phyloP scores from a whole-genome alignment of 1,140 invertebrate species.

The Trachymyrmex cornetzi region DNA sequence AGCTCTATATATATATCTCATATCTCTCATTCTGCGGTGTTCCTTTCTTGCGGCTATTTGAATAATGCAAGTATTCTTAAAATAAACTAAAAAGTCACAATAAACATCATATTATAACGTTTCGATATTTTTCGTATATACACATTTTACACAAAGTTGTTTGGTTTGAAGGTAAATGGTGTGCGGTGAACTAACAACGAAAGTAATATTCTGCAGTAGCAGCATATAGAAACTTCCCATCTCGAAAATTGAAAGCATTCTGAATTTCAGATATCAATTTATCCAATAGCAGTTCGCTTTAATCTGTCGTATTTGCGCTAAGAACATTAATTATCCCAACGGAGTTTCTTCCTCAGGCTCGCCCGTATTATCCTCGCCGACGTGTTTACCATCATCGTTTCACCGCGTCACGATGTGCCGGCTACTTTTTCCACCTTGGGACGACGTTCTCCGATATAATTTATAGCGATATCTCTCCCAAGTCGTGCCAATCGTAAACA shows the following conservation, averaged over 20 bases:
- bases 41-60: background rate
- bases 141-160: background rate
- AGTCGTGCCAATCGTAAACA: constrained; percentile 42
- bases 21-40: background rate
- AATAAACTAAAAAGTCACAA: constrained; percentile 13
- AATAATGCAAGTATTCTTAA: background rate
- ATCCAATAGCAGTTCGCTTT: background rate
- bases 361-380: constrained; percentile 12
- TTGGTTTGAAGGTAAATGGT: background rate
- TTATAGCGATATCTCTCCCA: constrained; percentile 45
- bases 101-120: background rate
- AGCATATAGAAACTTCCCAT: background rate
- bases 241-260: constrained; percentile 11
- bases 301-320: constrained; percentile 9
- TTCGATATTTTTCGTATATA: background rate
- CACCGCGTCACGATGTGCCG: constrained; percentile 44
- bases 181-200: background rate
- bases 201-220: background rate
- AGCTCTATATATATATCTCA: background rate
- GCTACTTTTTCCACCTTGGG: constrained; percentile 41
- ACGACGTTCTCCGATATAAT: constrained; percentile 42
- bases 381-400: constrained; percentile 57
- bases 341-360: constrained; percentile 24
- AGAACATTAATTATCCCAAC: constrained; percentile 60
- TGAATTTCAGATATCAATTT: constrained; percentile 42